A percentile compares a stretch with the other conserved stretches of the same genome.
Evolutionary conservation across 2,888 invertebrate genomes (phyloP).

Genomic region (Hydropsyche betteni): DNA sequence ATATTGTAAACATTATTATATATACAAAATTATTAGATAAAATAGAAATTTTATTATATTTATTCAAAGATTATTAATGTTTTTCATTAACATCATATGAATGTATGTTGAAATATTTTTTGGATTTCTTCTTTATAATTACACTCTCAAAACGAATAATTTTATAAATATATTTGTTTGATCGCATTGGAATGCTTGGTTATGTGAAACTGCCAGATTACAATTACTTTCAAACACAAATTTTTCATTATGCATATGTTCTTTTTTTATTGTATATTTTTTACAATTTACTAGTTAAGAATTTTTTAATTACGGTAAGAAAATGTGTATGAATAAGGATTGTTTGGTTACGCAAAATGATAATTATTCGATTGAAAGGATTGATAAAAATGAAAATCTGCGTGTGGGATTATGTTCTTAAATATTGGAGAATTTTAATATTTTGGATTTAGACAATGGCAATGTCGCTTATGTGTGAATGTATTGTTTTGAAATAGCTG

Average conservation of each 20-base stretch:
- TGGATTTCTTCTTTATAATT: constrained; percentile 33
- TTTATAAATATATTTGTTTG: constrained; percentile 21
- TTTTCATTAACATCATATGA: constrained; percentile 11
- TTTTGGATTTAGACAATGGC: constrained; percentile 27
- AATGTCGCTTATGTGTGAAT: constrained; percentile 48
- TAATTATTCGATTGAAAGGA: constrained; percentile 24
- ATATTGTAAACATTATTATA: constrained; percentile 20
- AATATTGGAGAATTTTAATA: constrained; percentile 19
- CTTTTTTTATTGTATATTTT: constrained; percentile 36
- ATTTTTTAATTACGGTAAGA: constrained; percentile 28
- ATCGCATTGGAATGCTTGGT: constrained; percentile 27
- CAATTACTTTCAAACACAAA: constrained; percentile 29
- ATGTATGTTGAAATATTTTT: constrained; percentile 18
- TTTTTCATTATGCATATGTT: constrained; percentile 22
- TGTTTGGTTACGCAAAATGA: constrained; percentile 25
- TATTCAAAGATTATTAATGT: constrained; percentile 32
- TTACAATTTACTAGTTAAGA: constrained; percentile 35
- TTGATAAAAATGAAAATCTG: background rate
- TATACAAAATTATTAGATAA: constrained; percentile 22
- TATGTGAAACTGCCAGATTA: constrained; percentile 47
- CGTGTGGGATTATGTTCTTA: constrained; percentile 10
- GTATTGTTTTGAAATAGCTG: constrained; percentile 42
- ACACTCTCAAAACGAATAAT: constrained; percentile 43
- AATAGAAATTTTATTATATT: constrained; percentile 30
- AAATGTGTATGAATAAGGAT: constrained; percentile 34